phyloP scores from a whole-genome alignment of 2,888 invertebrate genomes.

The Cheilosia impressa region DNA sequence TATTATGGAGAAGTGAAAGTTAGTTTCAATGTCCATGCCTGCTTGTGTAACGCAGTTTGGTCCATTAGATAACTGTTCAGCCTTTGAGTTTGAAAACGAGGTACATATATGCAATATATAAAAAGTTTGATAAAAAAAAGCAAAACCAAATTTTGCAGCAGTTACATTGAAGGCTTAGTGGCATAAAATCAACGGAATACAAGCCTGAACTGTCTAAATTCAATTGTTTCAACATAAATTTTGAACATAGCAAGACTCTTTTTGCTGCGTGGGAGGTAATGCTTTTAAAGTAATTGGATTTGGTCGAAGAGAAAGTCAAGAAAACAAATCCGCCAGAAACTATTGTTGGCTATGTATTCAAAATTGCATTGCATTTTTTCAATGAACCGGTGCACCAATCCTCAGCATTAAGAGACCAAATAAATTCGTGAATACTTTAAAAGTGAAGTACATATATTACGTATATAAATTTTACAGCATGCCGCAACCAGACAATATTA shows the following conservation, averaged over 20 bases:
- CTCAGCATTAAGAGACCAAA: background rate
- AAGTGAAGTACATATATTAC: background rate
- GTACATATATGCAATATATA: slow-evolving; percentile 6
- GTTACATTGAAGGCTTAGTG: no score
- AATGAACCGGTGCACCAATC: background rate
- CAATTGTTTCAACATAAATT: background rate
- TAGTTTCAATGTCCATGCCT: background rate
- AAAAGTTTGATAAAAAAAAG: background rate
- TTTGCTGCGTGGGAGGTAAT: background rate
- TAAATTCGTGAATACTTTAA: background rate
- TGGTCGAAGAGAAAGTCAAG: background rate
- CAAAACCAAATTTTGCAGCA: no score
- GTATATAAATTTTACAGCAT: background rate
- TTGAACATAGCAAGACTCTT: background rate
- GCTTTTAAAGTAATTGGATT: slow-evolving; percentile 1
- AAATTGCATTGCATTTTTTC: background rate
- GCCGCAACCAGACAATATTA: background rate
- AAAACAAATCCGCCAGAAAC: no score
- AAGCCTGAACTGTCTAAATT: no score
- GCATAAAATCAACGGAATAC: no score
- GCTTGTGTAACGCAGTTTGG: no score
- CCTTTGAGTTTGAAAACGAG: background rate
- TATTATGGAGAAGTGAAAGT: background rate
- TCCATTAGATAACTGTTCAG: background rate
- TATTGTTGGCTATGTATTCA: background rate